phyloP scores from a whole-genome alignment of 2,888 invertebrate species.

The Heteropelma amictum region DNA sequence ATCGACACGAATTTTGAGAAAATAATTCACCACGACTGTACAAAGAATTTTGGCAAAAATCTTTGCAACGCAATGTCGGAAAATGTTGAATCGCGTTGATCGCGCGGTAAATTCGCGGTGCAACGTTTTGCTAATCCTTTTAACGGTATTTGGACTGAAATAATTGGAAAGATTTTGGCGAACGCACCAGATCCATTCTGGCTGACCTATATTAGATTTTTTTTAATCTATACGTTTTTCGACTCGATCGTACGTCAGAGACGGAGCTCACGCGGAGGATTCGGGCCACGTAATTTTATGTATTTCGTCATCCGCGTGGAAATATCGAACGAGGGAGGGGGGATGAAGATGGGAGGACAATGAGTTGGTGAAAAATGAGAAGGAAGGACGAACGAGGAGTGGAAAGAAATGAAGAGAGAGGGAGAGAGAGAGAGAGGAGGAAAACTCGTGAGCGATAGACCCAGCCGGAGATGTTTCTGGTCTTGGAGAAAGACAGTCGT shows the following conservation, averaged over 20 bases:
- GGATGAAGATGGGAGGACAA: too few species aligned
- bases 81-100: too few species aligned
- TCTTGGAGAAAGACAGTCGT: slow-evolving; percentile 55
- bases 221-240: neutral
- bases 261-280: neutral
- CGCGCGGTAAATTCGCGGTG: neutral
- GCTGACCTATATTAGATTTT: slow-evolving; percentile 37
- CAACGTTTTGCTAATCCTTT: too few species aligned
- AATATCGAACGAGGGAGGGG: too few species aligned
- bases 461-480: slow-evolving; percentile 37
- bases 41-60: too few species aligned
- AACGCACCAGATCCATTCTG: slow-evolving; percentile 5
- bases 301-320: neutral
- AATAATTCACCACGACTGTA: too few species aligned
- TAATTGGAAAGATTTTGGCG: neutral
- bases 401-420: slow-evolving; percentile 7
- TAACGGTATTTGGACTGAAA: neutral
- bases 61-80: too few species aligned
- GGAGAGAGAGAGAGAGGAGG: slow-evolving; percentile 14
- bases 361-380: too few species aligned
- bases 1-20: too few species aligned
- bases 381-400: slow-evolving; percentile 8
- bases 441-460: neutral
- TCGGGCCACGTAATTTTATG: neutral
- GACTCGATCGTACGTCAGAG: slow-evolving; percentile 6